Base-by-base conservation (phyloP, 2,888 invertebrate species). In the Orgyia antiqua region DNA sequence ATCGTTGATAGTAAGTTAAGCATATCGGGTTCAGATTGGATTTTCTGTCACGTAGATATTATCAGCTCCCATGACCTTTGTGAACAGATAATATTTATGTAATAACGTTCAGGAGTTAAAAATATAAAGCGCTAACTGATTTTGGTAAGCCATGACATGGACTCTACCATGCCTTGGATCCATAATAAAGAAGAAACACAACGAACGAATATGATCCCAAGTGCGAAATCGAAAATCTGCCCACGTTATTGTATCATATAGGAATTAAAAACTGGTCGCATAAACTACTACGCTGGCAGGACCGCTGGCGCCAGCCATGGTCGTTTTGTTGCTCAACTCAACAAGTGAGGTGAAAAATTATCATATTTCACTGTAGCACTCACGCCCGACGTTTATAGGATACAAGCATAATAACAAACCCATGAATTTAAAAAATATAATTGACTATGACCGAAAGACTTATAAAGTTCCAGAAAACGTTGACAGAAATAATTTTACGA, bases 281-380 rank as follows among this genome's bases (percentile, higher is more conserved):
- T 66, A 63, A 58, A 57, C 53, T 58, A 58, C 51, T 56, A 51
- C 49, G 53, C 43, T 54, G 6, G 23, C 66, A 72, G 70, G 76
- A 68, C 69, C 71, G 71, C 70, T 65, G 80, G 79, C 80, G 78
- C 80, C 79, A 49, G 57, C 51, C 55, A 35, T 32, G 39, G 39
- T 58, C 50, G 58, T 67, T 64, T 65, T 62, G 62, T 68, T 66
- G 60, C 54, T 52, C 54, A 23, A 34, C 39, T 43, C 48, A 42
- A 45, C 59, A 59, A 64, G 64, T 65, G 60, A 65, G 58, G 45
- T 40, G 51, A 55, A 53, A 68, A 70, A 75, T 75, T 72, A 78
- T 69, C 73, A 78, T 78, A 78, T 73, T 74, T 78, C 71, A 78
- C 64, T 65, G 54, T 58, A 62, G 66, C 77, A 75, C 70, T 65